Base-by-base conservation (phyloP, 2,797 vertebrate genomes). In the Macroramphosus scolopax region DNA sequence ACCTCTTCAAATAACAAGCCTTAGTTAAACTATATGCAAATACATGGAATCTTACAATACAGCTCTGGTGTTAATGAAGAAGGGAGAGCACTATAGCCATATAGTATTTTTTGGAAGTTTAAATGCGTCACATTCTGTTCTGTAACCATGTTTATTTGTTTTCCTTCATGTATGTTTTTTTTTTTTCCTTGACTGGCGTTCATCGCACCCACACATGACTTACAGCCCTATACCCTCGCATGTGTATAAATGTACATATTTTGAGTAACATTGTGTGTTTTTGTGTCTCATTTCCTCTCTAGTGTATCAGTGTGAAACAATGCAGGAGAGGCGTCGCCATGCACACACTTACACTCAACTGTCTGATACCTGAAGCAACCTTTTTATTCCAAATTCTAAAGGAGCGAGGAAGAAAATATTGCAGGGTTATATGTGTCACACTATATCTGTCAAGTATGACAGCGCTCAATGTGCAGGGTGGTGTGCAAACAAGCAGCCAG, bases 171-270 rank as follows among this genome's bases (percentile, higher is more conserved):
- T 72, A 51, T 14, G 54, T 64, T 65, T 68, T 68, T 52, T 66
- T 68, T 53, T 22, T 6, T 22, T 22, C 20, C 24, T 58, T 57
- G 64, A 77, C 51, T 66, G 56, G 63, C 38, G 11, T 68, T 55
- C n/a, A n/a, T n/a, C n/a, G 48, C 78, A 60, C 55, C 66, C 53
- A 68, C 44, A 25, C 57, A 31, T 77, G 51, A 70, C 52, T 41
- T 71, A 59, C 54, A 47, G 55, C 54, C 61, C 60, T 75, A 72
- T 63, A 65, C 58, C 55, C 36, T 65, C 42, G 77, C 81, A 82
- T 86, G 76, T 88, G 86, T 88, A 87, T 85, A 89, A 87, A 89
- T 87, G 87, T 88, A 87, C 75, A 88, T 85, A 89, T 80, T 84
- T 83, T 50, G 82, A 76, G 76, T 81, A 63, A 58, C 62, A 67